Evolutionary conservation across 2,797 vertebrate genomes (phyloP), one percentile per base, ranked within the genome.

Genomic region (Cryptoblepharus egeriae): DNA sequence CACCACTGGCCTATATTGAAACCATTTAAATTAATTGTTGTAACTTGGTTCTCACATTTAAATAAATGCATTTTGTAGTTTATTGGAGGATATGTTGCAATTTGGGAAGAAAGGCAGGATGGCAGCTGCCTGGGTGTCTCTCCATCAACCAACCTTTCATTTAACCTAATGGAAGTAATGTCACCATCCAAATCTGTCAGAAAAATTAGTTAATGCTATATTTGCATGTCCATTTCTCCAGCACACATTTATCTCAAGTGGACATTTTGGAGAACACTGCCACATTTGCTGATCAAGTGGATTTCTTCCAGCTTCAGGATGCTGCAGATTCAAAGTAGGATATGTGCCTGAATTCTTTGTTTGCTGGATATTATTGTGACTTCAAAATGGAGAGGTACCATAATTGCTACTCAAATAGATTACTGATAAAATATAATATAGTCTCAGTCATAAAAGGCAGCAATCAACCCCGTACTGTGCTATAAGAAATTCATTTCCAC

Each of bases 391-490:
- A 55, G 18, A 77, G 28, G 65, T 28, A 80, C 76, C 75, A 61
- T 16, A 64, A 60, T 37, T 37, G 63, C 71, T 78, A 78, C 75
- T 52, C 68, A 89, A 88, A 39, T 35, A 3, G n/a, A 45, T 3
- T 0, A 0, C 35, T 28, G 75, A n/a, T 15, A 80, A 70, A 88
- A 22, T 9, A 87, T 69, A 89, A 75, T 6, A 32, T 30, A 42
- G 30, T 77, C 81, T 42, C 55, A 82, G 2, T 12, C 22, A 52
- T 75, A 72, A 84, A 87, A 72, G 42, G 55, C 57, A 86, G 73
- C 76, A 86, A 32, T 49, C 75, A 79, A 72, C n/a, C 57, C 55
- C 1, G 9, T 42, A 81, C 22, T 22, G 13, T 32, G 12, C 2
- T 28, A 22, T n/a, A 30, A 65, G 30, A 37, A 67, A 67, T 22